These are phyloP conservation scores for Aphrophora alni DNA, from an alignment of 2,888 invertebrate genomes.

Conservation along the genomic window DNA sequence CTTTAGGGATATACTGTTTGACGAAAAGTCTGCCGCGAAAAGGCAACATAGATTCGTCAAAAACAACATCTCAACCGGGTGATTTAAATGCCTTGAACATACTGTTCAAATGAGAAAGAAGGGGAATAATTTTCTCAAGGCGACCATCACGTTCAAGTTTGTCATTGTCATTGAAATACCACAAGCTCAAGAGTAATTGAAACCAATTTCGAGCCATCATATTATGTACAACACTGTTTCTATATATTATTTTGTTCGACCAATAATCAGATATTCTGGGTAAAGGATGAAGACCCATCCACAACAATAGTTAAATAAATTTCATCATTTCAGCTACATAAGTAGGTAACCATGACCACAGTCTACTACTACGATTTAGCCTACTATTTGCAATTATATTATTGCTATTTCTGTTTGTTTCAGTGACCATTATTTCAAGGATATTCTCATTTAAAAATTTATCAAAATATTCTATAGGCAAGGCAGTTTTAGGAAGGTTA, in stretches of 20 bases:
- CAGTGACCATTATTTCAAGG: too few species aligned
- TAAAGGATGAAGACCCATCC: conserved; percentile 2
- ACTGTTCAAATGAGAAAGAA: background rate
- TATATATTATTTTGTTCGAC: conserved; percentile 13
- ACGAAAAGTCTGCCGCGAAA: background rate
- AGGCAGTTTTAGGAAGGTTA: too few species aligned
- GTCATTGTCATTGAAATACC: conserved; percentile 15
- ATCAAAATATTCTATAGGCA: too few species aligned
- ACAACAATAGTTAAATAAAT: background rate
- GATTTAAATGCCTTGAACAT: background rate
- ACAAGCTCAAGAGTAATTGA: background rate
- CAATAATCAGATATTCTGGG: conserved; percentile 9
- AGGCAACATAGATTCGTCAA: background rate
- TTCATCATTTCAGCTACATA: background rate
- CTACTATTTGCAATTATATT: too few species aligned
- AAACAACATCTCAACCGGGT: background rate
- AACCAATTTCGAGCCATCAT: background rate
- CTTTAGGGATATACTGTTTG: background rate
- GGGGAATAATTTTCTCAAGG: background rate
- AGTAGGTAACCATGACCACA: background rate
- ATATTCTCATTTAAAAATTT: too few species aligned
- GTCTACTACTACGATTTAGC: background rate
- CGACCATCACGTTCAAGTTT: background rate
- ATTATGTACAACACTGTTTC: background rate
- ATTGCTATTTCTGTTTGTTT: too few species aligned